A percentile compares a stretch with the other conserved stretches of the same genome.
These are phyloP conservation scores for Trichonephila inaurata DNA, from an alignment of 1,140 invertebrate species.

Conservation along the genomic window DNA sequence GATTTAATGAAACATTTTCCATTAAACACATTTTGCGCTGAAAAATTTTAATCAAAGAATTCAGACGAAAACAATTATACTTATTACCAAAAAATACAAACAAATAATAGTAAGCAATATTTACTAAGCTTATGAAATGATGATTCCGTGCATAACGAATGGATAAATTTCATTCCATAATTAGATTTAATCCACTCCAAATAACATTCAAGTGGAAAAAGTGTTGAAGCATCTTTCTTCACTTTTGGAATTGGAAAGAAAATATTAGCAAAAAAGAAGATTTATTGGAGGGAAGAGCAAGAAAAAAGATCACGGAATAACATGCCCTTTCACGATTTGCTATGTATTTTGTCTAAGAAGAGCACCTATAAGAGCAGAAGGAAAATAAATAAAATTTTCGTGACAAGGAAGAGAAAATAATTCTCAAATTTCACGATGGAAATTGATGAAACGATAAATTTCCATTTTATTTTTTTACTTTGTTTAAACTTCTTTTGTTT, in stretches of 20 bases:
- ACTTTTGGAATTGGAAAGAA: neutral
- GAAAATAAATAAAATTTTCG: constrained; percentile 23
- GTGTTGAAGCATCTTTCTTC: neutral
- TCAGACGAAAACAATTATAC: too few relatives aligned
- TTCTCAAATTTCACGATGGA: neutral
- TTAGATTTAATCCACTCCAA: neutral
- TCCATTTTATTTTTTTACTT: neutral
- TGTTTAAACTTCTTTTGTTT: neutral
- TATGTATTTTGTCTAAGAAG: neutral
- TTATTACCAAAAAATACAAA: too few relatives aligned
- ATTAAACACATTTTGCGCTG: too few relatives aligned
- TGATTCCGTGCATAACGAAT: neutral
- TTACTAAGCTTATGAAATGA: neutral
- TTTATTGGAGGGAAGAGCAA: neutral
- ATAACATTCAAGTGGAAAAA: neutral
- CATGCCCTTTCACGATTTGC: constrained; percentile 9
- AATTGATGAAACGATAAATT: neutral
- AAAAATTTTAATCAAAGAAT: too few relatives aligned
- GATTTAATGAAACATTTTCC: too few relatives aligned
- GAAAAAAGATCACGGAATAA: neutral
- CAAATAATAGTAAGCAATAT: too few relatives aligned
- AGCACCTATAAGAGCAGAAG: neutral
- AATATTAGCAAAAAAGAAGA: neutral
- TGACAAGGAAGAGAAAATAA: constrained; percentile 16
- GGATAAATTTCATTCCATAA: neutral